Conservation (phyloP, 2,797 vertebrate species). For the Capromys pilorides region DNA sequence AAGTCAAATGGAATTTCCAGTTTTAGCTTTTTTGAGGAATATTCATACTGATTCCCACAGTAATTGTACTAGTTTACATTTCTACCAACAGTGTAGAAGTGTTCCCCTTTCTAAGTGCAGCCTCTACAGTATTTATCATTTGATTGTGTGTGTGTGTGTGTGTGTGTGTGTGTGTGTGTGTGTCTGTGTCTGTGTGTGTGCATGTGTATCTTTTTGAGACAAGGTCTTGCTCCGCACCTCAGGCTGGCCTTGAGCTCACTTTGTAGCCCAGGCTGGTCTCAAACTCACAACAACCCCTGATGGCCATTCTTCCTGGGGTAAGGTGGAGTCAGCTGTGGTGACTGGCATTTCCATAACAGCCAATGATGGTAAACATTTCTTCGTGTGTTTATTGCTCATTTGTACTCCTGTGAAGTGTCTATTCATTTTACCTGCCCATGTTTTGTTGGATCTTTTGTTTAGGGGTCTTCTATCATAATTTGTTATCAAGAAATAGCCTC, state of each 20-base stretch:
- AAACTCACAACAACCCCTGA: neutral
- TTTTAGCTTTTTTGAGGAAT: neutral
- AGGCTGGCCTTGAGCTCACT: too few relatives aligned
- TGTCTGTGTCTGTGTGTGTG: too few relatives aligned
- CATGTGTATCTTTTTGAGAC: too few relatives aligned
- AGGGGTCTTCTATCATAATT: neutral
- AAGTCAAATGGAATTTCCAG: neutral
- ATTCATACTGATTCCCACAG: neutral
- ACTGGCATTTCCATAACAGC: neutral
- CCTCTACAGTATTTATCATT: neutral
- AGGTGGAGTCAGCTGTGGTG: too few relatives aligned
- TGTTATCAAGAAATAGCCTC: neutral
- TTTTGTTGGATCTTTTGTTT: neutral
- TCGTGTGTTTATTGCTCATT: neutral
- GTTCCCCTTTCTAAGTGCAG: neutral
- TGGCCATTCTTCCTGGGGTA: neutral
- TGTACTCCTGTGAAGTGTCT: neutral
- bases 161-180: too few relatives aligned
- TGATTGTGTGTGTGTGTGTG: neutral
- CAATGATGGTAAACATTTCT: neutral
- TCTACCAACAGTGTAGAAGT: neutral
- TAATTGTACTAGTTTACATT: neutral
- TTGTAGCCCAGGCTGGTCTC: too few relatives aligned
- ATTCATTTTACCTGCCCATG: neutral
- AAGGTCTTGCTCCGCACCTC: too few relatives aligned